Conservation (phyloP, 2,113 vertebrate species). For the rat (Rattus norvegicus) region DNA sequence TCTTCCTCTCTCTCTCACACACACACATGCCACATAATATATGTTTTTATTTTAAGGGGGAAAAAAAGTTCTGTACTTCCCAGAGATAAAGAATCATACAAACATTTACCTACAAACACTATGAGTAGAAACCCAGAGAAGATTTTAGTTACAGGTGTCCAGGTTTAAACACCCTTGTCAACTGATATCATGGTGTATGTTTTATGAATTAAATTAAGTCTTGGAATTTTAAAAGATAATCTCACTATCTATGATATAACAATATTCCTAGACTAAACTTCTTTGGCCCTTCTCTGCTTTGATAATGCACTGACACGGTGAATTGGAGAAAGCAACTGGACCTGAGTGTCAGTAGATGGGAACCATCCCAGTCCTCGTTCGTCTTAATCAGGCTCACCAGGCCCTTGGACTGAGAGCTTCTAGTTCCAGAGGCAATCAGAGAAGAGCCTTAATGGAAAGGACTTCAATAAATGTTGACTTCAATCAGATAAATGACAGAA, state of each 20-base stretch:
- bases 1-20: neutral
- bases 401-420: neutral
- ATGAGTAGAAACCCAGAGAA: neutral
- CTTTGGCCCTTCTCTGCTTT: neutral
- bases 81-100: neutral
- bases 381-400: neutral
- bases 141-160: neutral
- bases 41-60: too few relatives aligned
- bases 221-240: neutral
- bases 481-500: neutral
- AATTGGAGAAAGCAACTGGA: too few relatives aligned
- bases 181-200: neutral
- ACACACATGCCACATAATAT: neutral
- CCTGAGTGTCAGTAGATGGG: neutral
- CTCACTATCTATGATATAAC: neutral
- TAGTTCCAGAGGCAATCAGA: neutral
- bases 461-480: neutral
- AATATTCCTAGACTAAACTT: neutral
- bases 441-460: neutral
- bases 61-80: neutral
- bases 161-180: neutral
- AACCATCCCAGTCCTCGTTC: too few relatives aligned
- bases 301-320: neutral
- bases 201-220: neutral
- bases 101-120: neutral